Conservation (phyloP, 2,888 invertebrate species). For the Eucera pruinosa region DNA sequence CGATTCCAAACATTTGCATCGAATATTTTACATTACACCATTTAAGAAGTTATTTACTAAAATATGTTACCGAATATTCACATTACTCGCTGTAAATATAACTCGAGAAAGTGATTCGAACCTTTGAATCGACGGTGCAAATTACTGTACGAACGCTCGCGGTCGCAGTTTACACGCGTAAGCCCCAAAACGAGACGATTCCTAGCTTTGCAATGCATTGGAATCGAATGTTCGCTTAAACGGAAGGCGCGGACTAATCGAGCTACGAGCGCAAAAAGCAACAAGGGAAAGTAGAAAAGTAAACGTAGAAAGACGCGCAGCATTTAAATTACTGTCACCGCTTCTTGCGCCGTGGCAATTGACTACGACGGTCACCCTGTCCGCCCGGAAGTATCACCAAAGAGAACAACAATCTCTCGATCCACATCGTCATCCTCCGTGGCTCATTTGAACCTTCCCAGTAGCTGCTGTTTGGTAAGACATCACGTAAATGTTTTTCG, state of each 20-base stretch:
- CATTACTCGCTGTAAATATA: too few relatives aligned
- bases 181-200: too few relatives aligned
- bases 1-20: too few relatives aligned
- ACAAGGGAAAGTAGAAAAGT: neutral
- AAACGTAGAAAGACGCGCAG: conserved; percentile 21
- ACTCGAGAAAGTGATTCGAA: too few relatives aligned
- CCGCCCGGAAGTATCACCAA: conserved; percentile 79
- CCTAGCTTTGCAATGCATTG: neutral
- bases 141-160: neutral
- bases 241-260: neutral
- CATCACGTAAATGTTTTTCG: conserved; percentile 45
- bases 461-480: conserved; percentile 70
- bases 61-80: too few relatives aligned
- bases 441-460: conserved; percentile 68
- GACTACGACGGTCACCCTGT: conserved; percentile 71
- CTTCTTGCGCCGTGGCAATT: conserved; percentile 77
- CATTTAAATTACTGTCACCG: conserved; percentile 76
- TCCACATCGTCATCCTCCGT: conserved; percentile 79
- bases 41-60: too few relatives aligned
- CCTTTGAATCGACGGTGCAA: too few relatives aligned
- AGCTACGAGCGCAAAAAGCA: neutral
- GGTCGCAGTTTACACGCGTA: neutral
- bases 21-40: too few relatives aligned
- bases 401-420: conserved; percentile 78
- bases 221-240: neutral